A percentile compares a stretch with the other conserved stretches of the same genome.
phyloP scores from a whole-genome alignment of 2,888 invertebrate genomes.

The Rhyacophila evoluta region DNA sequence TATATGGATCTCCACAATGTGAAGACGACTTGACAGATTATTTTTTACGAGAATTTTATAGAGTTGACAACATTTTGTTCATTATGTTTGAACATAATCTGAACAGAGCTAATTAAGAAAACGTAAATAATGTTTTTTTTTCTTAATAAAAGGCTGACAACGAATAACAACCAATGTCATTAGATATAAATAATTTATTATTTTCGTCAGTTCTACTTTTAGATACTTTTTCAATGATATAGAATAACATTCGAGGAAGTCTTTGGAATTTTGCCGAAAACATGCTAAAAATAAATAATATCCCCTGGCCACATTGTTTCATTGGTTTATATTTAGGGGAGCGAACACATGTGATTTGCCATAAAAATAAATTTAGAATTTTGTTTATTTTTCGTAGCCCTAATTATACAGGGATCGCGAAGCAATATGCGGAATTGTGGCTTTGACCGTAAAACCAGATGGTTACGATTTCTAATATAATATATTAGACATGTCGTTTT shows the following conservation, averaged over 20 bases:
- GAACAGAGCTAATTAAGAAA: too few relatives aligned
- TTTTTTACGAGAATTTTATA: too few relatives aligned
- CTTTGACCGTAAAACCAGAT: slow-evolving; percentile 15
- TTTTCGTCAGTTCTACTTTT: background rate
- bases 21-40: too few relatives aligned
- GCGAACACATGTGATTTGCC: slow-evolving; percentile 37
- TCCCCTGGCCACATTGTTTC: background rate
- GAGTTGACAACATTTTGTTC: too few relatives aligned
- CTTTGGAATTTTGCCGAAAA: slow-evolving; percentile 4
- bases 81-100: too few relatives aligned
- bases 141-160: background rate
- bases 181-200: background rate
- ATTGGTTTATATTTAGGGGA: slow-evolving; percentile 31
- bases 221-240: background rate
- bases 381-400: slow-evolving; percentile 33
- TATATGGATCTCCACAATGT: too few relatives aligned
- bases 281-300: slow-evolving; percentile 30
- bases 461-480: background rate
- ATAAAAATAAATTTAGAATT: slow-evolving; percentile 32
- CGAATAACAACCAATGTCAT: background rate
- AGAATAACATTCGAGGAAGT: background rate
- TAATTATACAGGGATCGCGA: background rate
- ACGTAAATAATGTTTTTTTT: too few relatives aligned
- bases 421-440: background rate
- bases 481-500: background rate